These are phyloP conservation scores for Rhadina sibilatrix DNA, from an alignment of 2,113 vertebrate genomes.

Conservation along the genomic window DNA sequence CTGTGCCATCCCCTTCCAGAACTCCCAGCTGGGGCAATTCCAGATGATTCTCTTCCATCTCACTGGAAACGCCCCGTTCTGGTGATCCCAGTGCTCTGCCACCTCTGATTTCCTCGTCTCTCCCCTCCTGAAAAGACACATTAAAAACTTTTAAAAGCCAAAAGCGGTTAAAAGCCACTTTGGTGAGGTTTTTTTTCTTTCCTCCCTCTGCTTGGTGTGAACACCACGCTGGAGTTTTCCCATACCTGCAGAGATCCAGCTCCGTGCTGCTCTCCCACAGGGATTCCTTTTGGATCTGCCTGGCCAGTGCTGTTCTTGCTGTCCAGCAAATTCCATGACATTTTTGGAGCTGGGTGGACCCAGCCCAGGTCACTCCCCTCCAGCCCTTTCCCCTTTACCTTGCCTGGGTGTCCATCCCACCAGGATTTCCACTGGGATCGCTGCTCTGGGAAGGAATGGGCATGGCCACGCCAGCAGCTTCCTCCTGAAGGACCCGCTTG, in stretches of 20 bases:
- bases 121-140: neutral
- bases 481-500: neutral
- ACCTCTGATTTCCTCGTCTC: rapidly evolving
- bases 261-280: neutral
- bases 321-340: neutral
- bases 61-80: rapidly evolving
- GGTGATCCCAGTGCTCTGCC: neutral
- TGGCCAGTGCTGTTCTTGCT: neutral
- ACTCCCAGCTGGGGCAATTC: neutral
- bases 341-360: too few relatives aligned
- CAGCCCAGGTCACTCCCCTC: neutral
- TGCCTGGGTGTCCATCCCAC: neutral
- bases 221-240: neutral
- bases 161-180: neutral
- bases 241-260: rapidly evolving
- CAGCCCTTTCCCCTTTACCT: rapidly evolving
- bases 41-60: neutral
- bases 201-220: neutral
- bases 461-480: rapidly evolving
- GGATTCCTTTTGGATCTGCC: neutral
- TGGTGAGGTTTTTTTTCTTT: neutral
- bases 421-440: neutral
- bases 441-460: neutral
- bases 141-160: neutral
- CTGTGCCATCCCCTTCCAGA: rapidly evolving